Evolutionary conservation across 2,113 vertebrate genomes (phyloP), one percentile per base, ranked within the genome.

Genomic region (Rostratula benghalensis): DNA sequence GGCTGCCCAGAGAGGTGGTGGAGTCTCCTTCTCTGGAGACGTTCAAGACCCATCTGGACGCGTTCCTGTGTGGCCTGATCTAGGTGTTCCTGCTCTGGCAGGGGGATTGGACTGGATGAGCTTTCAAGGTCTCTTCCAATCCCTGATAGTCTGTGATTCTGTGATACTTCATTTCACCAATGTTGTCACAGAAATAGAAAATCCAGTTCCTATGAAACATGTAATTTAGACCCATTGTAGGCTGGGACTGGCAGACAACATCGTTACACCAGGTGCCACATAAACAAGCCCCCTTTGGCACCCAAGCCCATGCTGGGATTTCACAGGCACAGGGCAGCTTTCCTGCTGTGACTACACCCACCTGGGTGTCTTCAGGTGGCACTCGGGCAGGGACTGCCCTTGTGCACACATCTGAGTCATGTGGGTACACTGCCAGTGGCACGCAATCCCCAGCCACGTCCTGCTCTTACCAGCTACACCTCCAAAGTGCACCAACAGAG

Each of bases 371-470:
- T 59, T 7, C 18, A 23, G 59, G 86, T 53, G 76, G 60, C 76
- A 30, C 24, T 5, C 35, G n/a, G n/a, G 22, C 37, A 14, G 68
- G 71, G 68, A 7, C 3, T 21, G 80, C 51, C 83, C 85, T 56
- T 33, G 25, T 7, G 46, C 86, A 54, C 68, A 48, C 50, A 25
- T 28, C 71, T 56, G 61, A 94, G 68, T 77, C 11, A 33, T 2
- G 14, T 8, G 0, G 51, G 6, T 8, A 5, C 0, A 5, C 50
- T 77, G 82, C 61, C 61, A 15, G 79, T 15, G 51, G 45, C 0
- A 11, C 0, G 6, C 30, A 59, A 12, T 30, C 3, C 0, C 70
- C 69, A 19, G 2, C 75, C 45, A 18, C 0, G 8, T 39, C 22
- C 61, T 37, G 64, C 71, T 67, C 53, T 28, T 30, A 39, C 6